A percentile compares a stretch with the other conserved stretches of the same genome.
Evolutionary conservation across 2,113 vertebrate species (phyloP).

Genomic region (Anhinga anhinga): DNA sequence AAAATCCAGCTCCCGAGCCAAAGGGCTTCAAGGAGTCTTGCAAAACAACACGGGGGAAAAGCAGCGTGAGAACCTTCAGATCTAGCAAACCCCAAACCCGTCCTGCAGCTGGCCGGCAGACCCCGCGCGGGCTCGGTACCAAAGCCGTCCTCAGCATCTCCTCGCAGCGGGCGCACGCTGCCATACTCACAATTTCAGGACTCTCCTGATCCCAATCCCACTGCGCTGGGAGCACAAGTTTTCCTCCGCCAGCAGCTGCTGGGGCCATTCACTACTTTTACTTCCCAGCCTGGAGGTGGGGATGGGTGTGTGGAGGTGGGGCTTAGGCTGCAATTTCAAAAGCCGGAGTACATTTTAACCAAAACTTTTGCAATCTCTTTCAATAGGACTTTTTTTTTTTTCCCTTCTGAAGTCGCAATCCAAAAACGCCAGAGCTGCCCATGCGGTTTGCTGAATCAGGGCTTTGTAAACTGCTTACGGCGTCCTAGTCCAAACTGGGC

Average conservation of each 20-base stretch:
- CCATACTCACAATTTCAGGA: not conserved
- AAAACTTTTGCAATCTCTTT: not conserved
- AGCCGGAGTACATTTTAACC: fast-evolving
- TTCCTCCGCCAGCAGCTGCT: fast-evolving
- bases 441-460: not conserved
- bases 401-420: not conserved
- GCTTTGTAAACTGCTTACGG: not conserved
- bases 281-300: not conserved
- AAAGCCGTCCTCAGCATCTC: fast-evolving
- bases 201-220: not conserved
- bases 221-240: fast-evolving
- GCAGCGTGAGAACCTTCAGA: not conserved
- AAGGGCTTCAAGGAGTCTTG: fast-evolving
- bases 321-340: not conserved
- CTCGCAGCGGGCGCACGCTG: not conserved
- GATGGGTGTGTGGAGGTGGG: not conserved
- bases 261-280: not conserved
- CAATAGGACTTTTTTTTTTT: fast-evolving
- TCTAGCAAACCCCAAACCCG: fast-evolving
- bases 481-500: not conserved
- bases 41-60: not conserved
- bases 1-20: not conserved
- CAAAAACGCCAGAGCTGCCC: not conserved
- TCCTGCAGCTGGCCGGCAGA: not conserved
- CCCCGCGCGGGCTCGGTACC: fast-evolving